Conservation (phyloP, 1,140 invertebrate species). For the Cepaea nemoralis region DNA sequence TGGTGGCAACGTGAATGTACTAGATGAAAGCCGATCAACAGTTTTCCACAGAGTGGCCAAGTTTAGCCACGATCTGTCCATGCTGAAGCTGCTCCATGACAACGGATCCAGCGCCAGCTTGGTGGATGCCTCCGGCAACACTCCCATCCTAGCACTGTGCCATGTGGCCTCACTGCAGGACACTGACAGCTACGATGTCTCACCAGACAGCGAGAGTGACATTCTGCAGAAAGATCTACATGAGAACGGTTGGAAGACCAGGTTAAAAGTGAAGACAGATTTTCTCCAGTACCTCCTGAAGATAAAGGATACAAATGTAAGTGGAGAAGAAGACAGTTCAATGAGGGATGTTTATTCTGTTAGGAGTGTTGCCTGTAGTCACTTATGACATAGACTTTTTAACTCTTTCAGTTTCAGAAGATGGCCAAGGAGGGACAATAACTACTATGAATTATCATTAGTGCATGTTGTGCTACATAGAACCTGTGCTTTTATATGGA, state of each 20-base stretch:
- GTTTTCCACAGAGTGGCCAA: constrained; percentile 56
- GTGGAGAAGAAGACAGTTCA: no score
- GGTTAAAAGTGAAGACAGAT: constrained; percentile 52
- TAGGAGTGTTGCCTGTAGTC: no score
- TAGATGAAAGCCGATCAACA: constrained; percentile 57
- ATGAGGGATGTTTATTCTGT: no score
- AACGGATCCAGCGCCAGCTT: constrained; percentile 60
- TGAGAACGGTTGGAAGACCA: constrained; percentile 51
- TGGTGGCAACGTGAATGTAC: constrained; percentile 60
- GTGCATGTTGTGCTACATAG: no score
- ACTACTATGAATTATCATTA: no score
- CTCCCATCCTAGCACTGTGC: constrained; percentile 62
- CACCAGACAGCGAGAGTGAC: constrained; percentile 49
- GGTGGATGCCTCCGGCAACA: constrained; percentile 55
- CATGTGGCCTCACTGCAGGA: constrained; percentile 52
- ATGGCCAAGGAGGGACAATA: no score
- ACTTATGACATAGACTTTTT: no score
- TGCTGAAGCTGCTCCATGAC: constrained; percentile 58
- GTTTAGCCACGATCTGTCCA: constrained; percentile 52
- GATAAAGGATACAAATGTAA: constrained; percentile 56
- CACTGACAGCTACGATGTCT: constrained; percentile 56
- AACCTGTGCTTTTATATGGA: no score
- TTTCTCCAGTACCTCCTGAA: constrained; percentile 56
- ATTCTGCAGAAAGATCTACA: constrained; percentile 47
- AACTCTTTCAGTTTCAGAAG: no score